These are phyloP conservation scores for Leucopsar rothschildi DNA, from an alignment of 2,113 vertebrate species.

Conservation along the genomic window DNA sequence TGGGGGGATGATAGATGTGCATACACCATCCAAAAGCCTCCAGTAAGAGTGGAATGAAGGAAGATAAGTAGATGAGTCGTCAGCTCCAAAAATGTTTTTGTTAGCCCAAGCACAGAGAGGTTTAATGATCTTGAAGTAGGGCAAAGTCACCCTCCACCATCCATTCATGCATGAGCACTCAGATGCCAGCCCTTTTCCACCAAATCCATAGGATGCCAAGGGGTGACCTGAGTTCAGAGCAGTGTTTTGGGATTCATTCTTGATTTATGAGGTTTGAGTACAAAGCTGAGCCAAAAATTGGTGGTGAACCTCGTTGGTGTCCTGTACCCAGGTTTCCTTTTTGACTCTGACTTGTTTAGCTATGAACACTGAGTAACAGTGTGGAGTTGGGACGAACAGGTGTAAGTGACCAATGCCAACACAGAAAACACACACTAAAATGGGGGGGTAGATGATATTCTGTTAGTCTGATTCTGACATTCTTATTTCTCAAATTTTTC, in stretches of 20 bases:
- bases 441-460: background rate
- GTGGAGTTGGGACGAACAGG: background rate
- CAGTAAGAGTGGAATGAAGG: background rate
- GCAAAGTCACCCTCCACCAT: background rate
- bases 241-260: background rate
- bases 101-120: background rate
- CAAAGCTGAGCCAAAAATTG: background rate
- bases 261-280: background rate
- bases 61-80: background rate
- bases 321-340: fast-evolving
- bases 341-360: background rate
- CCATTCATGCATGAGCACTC: fast-evolving
- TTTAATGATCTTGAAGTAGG: background rate
- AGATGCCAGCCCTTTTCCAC: background rate
- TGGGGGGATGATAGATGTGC: background rate
- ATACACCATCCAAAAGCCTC: background rate
- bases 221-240: background rate
- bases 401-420: background rate
- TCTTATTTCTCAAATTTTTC: background rate
- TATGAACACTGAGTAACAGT: fast-evolving
- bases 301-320: fast-evolving
- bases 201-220: background rate
- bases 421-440: background rate
- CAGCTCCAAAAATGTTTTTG: background rate
- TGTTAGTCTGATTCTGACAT: background rate